Base-by-base conservation (phyloP, 2,113 vertebrate genomes). In the Scolopax mira region DNA sequence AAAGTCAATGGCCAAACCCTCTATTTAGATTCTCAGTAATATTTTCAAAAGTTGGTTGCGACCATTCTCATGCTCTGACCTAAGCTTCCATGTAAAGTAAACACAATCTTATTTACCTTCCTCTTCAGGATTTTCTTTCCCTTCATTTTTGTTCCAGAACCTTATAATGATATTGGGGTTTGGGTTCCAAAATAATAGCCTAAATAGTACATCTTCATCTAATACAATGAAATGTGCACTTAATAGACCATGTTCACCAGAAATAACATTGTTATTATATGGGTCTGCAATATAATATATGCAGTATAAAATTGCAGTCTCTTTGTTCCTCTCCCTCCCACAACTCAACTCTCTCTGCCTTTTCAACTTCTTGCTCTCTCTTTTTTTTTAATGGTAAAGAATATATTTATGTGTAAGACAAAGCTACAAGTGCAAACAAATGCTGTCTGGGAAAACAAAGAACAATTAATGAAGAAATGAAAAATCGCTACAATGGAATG, bases 391-490 rank as follows among this genome's bases (percentile, higher is more conserved):
- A 88, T 69, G 44, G 7, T 66, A 19, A 55, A 89, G 52, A 83
- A 72, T 27, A 86, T 91, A 96, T 87, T 95, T 96, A 30, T 75
- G 64, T 94, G 65, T 77, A 55, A 83, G 57, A 95, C 55, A 93
- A 95, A 90, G 23, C 35, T 24, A 35, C 46, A 72, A 67, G 42
- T 86, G 39, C 79, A 87, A 94, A 71, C 73, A 73, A 64, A 12
- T 54, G 42, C 61, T 94, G 79, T 80, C 88, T 90, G 88, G 91
- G 85, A 96, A 94, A 93, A 94, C 78, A 94, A 96, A 96, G 88
- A 91, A 96, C 91, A 97, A 97, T 97, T 97, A 97, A 97, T 82
- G 86, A 95, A 96, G 79, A 92, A 89, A 95, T 89, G 86, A 80
- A 94, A 96, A 95, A 90, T 93, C 94, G 94, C 87, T 96, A 74